Base-by-base conservation (phyloP, 2,888 invertebrate genomes). In the Hirtodrosophila histrioides region DNA sequence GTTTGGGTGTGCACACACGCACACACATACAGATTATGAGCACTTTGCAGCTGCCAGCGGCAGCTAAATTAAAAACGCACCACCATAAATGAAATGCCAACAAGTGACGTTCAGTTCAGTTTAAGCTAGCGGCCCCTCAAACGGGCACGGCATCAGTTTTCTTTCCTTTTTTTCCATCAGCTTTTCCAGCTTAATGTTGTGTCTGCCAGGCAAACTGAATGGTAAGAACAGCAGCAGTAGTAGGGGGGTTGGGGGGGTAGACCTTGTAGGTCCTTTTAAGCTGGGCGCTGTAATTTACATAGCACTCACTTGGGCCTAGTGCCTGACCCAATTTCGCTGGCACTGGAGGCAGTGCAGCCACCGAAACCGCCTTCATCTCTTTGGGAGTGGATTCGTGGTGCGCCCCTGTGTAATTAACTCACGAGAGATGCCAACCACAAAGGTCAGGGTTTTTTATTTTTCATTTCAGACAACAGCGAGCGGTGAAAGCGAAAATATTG, bases 221-320 rank as follows among this genome's bases (percentile, higher is more conserved):
- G 77, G 49, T 64, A 31, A 31, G 4, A 31, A 23, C 50, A 51
- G 40, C 37, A 17, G 35, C 12, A 31, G 40, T 17, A 37, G 41
- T 24, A 24, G 35, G 17, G 6, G 17, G 8, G 8, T 7, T 27
- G 27, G 27, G 27, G 3, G 24, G 27, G 40, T 31, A 50, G 55
- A 55, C 54, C 74, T 65, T 69, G 74, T 69, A 68, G 72, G 65
- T 88, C 86, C 83, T 84, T 82, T 65, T 75, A 44, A 51, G 68
- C 71, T 61, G 44, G 81, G 44, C 65, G 37, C 60, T 62, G 62
- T 75, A 86, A 88, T 88, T 88, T 85, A 82, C 84, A 85, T 85
- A 88, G 86, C 86, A 86, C 83, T 88, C 88, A 81, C 84, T 86
- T 70, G 74, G 70, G 87, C 85, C 81, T 87, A 88, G 82, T 77